Evolutionary conservation across 1,140 invertebrate genomes (phyloP).

Genomic region (Drosophila carrolli): DNA sequence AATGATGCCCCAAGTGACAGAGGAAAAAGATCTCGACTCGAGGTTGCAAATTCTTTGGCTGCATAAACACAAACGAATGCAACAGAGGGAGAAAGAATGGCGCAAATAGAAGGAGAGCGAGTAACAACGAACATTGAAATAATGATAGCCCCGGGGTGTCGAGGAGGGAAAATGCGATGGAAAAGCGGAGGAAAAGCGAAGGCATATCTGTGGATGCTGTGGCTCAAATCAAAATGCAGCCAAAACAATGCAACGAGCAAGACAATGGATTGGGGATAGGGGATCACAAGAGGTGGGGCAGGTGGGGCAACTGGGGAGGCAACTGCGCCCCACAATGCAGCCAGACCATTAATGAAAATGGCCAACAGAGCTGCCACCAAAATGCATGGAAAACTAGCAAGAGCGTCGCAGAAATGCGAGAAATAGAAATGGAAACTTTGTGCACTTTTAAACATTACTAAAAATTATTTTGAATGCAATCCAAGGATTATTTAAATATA

Average conservation of each 20-base stretch:
- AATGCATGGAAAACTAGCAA: constrained; percentile 32
- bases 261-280: constrained; percentile 48
- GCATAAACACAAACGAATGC: constrained; percentile 36
- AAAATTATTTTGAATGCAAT: too few relatives aligned
- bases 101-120: constrained; percentile 32
- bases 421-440: constrained; percentile 2
- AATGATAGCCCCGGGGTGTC: constrained; percentile 75
- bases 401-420: background rate
- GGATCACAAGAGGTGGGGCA: background rate
- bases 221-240: constrained; percentile 77
- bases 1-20: constrained; percentile 61
- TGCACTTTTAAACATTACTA: constrained; percentile 1
- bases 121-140: constrained; percentile 64
- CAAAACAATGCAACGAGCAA: constrained; percentile 71
- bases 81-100: constrained; percentile 34
- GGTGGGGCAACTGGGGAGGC: background rate
- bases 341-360: constrained; percentile 77
- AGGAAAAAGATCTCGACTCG: constrained; percentile 57
- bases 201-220: constrained; percentile 59
- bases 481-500: too few relatives aligned
- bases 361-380: constrained; percentile 59
- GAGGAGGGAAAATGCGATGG: background rate
- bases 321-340: constrained; percentile 48
- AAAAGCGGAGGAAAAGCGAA: constrained; percentile 20
- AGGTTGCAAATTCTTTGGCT: constrained; percentile 52